Base-by-base conservation (phyloP, 2,888 invertebrate species). In the Phalera bucephala region DNA sequence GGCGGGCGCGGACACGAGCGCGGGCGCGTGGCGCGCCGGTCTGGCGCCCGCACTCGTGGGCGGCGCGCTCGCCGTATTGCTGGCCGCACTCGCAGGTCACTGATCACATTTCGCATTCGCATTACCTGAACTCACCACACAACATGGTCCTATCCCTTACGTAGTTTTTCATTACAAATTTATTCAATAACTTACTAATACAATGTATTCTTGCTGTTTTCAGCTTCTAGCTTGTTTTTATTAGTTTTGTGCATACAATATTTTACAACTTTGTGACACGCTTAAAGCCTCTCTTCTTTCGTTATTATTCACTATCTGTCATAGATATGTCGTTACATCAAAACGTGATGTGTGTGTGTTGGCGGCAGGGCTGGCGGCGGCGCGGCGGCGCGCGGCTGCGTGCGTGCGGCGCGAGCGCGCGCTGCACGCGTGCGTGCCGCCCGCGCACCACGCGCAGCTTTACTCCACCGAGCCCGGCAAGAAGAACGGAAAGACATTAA, bases 391-490 rank as follows among this genome's bases (percentile, higher is more conserved):
- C 30, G 52, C 32, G 31, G 29, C 33, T 26, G 29, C 40, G 25
- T 50, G 53, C 40, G 27, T 32, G 39, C 56, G 45, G 9, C 49
- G 44, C 31, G 55, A 36, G 43, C 51, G 52, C 44, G 44, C 43
- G 27, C 45, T 36, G 45, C 58, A 36, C 21, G 42, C 30, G 45
- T 30, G 49, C 22, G 40, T 26, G 39, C 61, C 64, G 31, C 45
- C 39, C 36, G 36, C 22, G 19, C 40, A 57, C 53, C 73, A 59
- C 40, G 39, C 66, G 17, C 78, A 69, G 42, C 68, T 75, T 1
- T 79, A 75, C 55, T 59, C 71, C 38, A 72, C 78, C 2, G 80
- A 74, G 42, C 74, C 80, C 5, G 53, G 67, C 40, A 73, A 71
- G 39, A 48, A 68, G 11, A 74, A 67, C 44, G 79, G 71, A 3